Evolutionary conservation across 1,140 invertebrate species (phyloP).

Genomic region (Bombus picipes): DNA sequence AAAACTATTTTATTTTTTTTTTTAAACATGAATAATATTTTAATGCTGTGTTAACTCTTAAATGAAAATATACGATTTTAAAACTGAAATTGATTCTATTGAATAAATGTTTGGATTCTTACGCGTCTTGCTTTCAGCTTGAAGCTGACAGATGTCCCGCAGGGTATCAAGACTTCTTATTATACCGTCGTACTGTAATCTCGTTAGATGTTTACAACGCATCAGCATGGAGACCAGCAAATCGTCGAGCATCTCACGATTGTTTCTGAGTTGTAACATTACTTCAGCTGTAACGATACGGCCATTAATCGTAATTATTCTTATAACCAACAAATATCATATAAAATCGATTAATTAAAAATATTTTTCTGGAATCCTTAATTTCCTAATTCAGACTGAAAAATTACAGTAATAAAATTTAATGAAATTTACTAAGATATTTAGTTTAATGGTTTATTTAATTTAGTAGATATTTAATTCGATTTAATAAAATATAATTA

Average conservation of each 20-base stretch:
- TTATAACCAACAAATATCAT: neutral
- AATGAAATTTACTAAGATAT: no score
- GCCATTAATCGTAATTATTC: neutral
- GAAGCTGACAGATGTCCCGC: constrained; percentile 78
- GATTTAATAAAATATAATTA: no score
- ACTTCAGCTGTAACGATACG: constrained; percentile 73
- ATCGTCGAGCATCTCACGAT: constrained; percentile 80
- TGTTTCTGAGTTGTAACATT: constrained; percentile 79
- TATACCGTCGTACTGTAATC: constrained; percentile 80
- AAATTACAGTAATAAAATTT: no score
- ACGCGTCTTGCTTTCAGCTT: constrained; percentile 76
- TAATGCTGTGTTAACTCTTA: no score
- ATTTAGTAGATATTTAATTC: no score
- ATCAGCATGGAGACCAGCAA: constrained; percentile 77
- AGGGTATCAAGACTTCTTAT: constrained; percentile 78
- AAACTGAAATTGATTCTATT: neutral
- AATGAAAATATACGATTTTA: neutral
- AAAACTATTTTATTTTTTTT: constrained; percentile 67
- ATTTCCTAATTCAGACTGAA: no score
- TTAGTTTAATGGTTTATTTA: no score
- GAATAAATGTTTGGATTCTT: constrained; percentile 17
- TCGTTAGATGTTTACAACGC: constrained; percentile 76
- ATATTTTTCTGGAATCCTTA: no score
- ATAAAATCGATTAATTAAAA: neutral
- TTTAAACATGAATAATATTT: neutral